Percentiles rank a stretch among this genome's conserved stretches.
These are phyloP conservation scores for Leptopilina clavipes DNA, from an alignment of 1,140 invertebrate genomes.

Conservation along the genomic window DNA sequence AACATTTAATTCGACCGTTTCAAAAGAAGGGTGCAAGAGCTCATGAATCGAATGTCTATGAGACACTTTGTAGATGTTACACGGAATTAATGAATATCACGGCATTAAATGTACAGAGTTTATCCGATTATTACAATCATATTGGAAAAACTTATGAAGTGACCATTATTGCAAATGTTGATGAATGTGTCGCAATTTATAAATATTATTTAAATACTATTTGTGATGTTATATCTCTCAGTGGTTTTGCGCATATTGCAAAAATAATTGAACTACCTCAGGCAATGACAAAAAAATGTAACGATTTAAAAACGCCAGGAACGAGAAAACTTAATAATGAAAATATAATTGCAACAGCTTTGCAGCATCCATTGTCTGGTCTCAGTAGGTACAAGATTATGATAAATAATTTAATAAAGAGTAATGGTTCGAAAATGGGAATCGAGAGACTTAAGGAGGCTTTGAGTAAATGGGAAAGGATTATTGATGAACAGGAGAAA, in stretches of 20 bases:
- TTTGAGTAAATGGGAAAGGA: slow-evolving; percentile 77
- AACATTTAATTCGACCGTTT: slow-evolving; percentile 79
- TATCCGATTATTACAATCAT: slow-evolving; percentile 80
- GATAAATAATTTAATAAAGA: slow-evolving; percentile 66
- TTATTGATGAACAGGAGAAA: slow-evolving; percentile 79
- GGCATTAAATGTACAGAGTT: slow-evolving; percentile 80
- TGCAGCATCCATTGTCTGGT: slow-evolving; percentile 77
- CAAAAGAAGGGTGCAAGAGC: slow-evolving; percentile 77
- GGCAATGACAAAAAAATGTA: slow-evolving; percentile 77
- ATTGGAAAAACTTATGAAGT: slow-evolving; percentile 80
- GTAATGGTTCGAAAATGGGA: slow-evolving; percentile 64
- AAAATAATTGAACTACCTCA: slow-evolving; percentile 78
- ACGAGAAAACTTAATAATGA: slow-evolving; percentile 78
- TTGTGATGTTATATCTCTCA: slow-evolving; percentile 84
- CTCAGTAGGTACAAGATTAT: slow-evolving; percentile 64
- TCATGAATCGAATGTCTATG: slow-evolving; percentile 78
- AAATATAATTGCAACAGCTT: slow-evolving; percentile 76
- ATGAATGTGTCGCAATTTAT: slow-evolving; percentile 84
- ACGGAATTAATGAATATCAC: slow-evolving; percentile 82
- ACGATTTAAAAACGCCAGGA: slow-evolving; percentile 73
- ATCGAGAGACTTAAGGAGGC: slow-evolving; percentile 68
- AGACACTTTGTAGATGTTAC: slow-evolving; percentile 80
- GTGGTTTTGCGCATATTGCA: slow-evolving; percentile 82
- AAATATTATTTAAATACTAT: slow-evolving; percentile 83
- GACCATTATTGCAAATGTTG: slow-evolving; percentile 81